Base-by-base conservation (phyloP, 2,797 vertebrate species). In the Tiaroga cobitis region DNA sequence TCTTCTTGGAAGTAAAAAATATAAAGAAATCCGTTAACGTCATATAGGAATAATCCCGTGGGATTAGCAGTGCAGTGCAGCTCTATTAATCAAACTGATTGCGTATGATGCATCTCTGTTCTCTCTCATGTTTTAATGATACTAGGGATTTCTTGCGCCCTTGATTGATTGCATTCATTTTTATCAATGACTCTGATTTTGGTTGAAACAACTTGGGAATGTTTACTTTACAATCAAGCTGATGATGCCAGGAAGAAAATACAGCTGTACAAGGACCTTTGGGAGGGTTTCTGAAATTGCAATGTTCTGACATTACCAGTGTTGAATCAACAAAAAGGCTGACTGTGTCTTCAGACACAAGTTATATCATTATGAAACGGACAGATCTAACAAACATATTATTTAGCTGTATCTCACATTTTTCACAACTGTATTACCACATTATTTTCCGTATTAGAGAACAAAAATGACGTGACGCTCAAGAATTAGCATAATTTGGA, bases 91-190 rank as follows among this genome's bases (percentile, higher is more conserved):
- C 80, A 69, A 81, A 81, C 79, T 69, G 79, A 81, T 69, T 81
- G 46, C 32, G 19, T 39, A 81, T 70, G 49, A 69, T 81, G n/a
- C 43, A 69, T 69, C 61, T 67, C 65, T 65, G 11, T 68, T 81
- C 65, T 70, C 49, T 70, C 80, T 56, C 18, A 16, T 82, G 81
- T 16, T 61, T 61, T 72, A 82, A 72, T 61, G 46, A 77, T 26
- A 39, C 43, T 77, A 34, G 74, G 51, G 61, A 75, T 84, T 56
- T 78, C 63, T 83, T 29, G 5, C 16, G 51, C 19, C 11, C 39
- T 73, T 82, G 63, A 77, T 70, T 84, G 65, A 84, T 84, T 84
- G 75, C 83, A 61, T 79, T 84, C 75, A 83, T 83, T 83, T 46
- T 39, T 54, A 67, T 76, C 73, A 54, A 32, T 68, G 41, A 46